Evolutionary conservation across 2,888 invertebrate genomes (phyloP), one percentile per base, ranked within the genome.

Genomic region (Ormyrus labotus): DNA sequence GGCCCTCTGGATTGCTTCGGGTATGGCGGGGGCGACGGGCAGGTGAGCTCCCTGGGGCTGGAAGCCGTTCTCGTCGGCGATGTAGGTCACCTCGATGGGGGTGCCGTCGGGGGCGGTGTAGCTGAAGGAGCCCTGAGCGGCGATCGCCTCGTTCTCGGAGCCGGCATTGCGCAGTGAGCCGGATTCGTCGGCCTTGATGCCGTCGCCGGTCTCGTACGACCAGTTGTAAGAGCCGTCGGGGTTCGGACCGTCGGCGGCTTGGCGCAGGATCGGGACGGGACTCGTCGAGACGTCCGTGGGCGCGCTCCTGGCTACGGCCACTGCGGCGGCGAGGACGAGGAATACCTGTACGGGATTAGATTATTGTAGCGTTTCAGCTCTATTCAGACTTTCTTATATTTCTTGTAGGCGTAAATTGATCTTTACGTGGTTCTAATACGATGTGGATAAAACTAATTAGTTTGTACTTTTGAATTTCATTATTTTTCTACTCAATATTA

Each of bases 21-120:
- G 91, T 71, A 91, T 88, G 67, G 87, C 84, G 71, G 86, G 89
- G 7, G 91, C 86, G 5, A 89, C 87, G 45, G 91, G 91, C 50
- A 91, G 84, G 83, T 91, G 91, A 65, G 85, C 88, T 34, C 91
- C 94, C 89, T 92, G 90, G 63, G 95, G 93, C 82, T 93, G 93
- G 92, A 93, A 95, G 82, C 95, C 95, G 84, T 94, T 93, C 88
- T 95, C 94, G 85, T 95, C 94, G 84, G 95, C 95, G 79, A 92
- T 87, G 90, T 94, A 95, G 74, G 91, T 90, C 76, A 95, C 88
- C 10, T 90, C 86, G 83, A 91, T 89, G 60, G 85, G 84, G 50
- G 88, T 87, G 55, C 92, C 92, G 78, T 91, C 91, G 67, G 90
- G 89, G 50, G 88, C 87, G 6, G 88, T 87, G 85, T 91, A 91